These are phyloP conservation scores for Danio kyathit DNA, from an alignment of 2,797 vertebrate species.

Conservation along the genomic window DNA sequence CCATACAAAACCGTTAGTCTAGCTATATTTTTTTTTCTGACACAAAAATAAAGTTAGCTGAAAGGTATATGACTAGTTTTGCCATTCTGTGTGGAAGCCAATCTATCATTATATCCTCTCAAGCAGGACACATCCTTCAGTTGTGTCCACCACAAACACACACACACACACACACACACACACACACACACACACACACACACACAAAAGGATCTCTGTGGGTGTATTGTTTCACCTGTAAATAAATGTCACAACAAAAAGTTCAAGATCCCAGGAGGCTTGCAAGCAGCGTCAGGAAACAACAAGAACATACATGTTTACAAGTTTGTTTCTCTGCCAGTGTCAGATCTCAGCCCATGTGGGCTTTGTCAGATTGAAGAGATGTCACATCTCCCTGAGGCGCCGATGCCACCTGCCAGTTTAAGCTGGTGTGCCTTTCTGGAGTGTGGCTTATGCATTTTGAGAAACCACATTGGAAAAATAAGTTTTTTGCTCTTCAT, in stretches of 20 bases:
- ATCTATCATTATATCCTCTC: constrained; percentile 1
- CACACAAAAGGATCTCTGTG: neutral
- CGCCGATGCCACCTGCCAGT: constrained; percentile 46
- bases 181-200: too few species aligned
- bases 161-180: too few species aligned
- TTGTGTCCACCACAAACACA: constrained; percentile 11
- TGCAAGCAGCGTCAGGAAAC: constrained; percentile 59
- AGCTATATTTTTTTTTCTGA: neutral
- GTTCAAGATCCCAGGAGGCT: constrained; percentile 52
- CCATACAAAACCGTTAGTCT: neutral
- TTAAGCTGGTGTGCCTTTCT: constrained; percentile 24
- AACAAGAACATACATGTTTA: constrained; percentile 54
- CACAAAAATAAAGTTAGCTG: neutral
- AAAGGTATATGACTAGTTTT: neutral
- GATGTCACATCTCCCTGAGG: constrained; percentile 53
- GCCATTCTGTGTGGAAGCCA: neutral
- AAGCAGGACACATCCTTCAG: neutral
- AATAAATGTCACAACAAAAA: constrained; percentile 55
- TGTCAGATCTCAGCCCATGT: constrained; percentile 34
- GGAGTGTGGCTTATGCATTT: constrained; percentile 25
- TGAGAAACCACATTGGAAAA: constrained; percentile 12
- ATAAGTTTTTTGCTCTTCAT: neutral
- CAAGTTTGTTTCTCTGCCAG: constrained; percentile 36
- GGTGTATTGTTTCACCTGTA: constrained; percentile 37
- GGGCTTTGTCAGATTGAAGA: constrained; percentile 49